Evolutionary conservation across 2,113 vertebrate genomes (phyloP).

Genomic region (Pipa parva): DNA sequence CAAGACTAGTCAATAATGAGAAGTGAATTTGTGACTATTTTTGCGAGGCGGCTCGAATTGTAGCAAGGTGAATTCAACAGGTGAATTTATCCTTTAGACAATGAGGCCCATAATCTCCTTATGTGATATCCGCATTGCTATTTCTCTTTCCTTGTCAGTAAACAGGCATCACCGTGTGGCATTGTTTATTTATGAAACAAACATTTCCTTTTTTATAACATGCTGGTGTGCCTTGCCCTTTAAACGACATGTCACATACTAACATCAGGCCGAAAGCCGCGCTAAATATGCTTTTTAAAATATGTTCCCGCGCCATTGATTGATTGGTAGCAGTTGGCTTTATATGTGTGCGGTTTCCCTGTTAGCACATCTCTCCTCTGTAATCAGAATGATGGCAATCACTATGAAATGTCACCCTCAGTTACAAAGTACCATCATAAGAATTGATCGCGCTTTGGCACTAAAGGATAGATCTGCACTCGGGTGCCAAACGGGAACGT

Average conservation of each 20-base stretch:
- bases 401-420: slow-evolving; percentile 77
- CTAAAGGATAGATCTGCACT: slow-evolving; percentile 50
- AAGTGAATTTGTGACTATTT: too few species aligned
- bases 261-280: background rate
- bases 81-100: too few species aligned
- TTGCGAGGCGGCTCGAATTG: too few species aligned
- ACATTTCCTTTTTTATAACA: too few species aligned
- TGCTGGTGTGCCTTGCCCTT: too few species aligned
- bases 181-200: too few species aligned
- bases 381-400: slow-evolving; percentile 82
- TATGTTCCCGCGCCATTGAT: slow-evolving; percentile 73
- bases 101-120: too few species aligned
- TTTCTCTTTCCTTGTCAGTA: too few species aligned
- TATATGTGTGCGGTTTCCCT: slow-evolving; percentile 77
- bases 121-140: too few species aligned
- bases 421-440: slow-evolving; percentile 91
- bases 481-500: slow-evolving; percentile 46
- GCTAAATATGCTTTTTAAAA: slow-evolving; percentile 63
- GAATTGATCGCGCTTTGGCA: slow-evolving; percentile 84
- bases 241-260: background rate
- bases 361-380: slow-evolving; percentile 71
- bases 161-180: too few species aligned
- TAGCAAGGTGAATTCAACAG: too few species aligned
- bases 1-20: too few species aligned
- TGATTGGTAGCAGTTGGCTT: slow-evolving; percentile 71